A percentile compares a stretch with the other conserved stretches of the same genome.
These are phyloP conservation scores for Calcarius lapponicus DNA, from an alignment of 2,797 vertebrate species.

Conservation along the genomic window DNA sequence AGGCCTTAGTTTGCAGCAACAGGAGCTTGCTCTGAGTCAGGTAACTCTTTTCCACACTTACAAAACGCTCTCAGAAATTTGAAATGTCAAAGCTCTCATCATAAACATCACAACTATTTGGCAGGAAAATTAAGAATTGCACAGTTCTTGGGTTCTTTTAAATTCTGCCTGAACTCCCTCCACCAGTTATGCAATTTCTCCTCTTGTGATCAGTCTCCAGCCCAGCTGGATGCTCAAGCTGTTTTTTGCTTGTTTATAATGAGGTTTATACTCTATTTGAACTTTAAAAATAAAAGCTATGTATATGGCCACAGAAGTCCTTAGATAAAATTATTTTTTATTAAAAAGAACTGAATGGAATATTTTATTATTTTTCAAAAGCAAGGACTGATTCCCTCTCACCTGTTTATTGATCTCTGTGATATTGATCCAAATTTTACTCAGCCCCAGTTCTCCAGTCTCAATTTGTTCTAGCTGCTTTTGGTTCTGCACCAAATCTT, in stretches of 20 bases:
- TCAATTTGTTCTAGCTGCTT: constrained; percentile 87
- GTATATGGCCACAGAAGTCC: neutral
- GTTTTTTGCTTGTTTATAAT: neutral
- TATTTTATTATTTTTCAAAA: constrained; percentile 15
- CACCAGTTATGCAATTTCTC: neutral
- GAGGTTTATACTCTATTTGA: neutral
- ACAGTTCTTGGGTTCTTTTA: neutral
- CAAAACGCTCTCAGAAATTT: rapidly evolving
- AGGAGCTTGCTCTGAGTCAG: neutral
- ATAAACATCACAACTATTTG: neutral
- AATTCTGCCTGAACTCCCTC: neutral
- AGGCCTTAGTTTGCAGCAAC: neutral
- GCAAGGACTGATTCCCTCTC: neutral
- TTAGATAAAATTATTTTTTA: neutral
- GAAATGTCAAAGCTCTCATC: neutral
- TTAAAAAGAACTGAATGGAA: neutral
- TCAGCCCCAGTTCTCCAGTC: constrained; percentile 87
- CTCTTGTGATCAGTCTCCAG: neutral
- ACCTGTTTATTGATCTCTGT: constrained; percentile 96
- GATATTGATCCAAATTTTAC: constrained; percentile 91
- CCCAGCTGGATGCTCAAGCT: neutral
- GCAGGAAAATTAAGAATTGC: neutral
- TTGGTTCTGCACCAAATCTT: constrained; percentile 90
- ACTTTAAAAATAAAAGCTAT: neutral
- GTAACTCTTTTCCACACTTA: neutral